Evolutionary conservation across 1,140 invertebrate species (phyloP).

Genomic region (Ylistrum balloti): DNA sequence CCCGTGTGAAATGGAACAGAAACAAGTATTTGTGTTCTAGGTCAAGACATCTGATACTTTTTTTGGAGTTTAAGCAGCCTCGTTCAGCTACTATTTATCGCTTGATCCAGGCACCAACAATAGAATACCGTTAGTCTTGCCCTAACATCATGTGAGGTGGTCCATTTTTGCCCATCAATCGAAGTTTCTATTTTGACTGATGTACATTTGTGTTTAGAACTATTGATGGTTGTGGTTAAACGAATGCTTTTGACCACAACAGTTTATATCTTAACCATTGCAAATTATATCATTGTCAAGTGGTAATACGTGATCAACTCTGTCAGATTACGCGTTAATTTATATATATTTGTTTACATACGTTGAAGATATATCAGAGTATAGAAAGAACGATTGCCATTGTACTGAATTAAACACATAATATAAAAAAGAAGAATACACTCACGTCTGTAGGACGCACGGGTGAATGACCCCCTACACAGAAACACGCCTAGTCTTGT

Average conservation of each 20-base stretch:
- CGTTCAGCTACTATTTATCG: not conserved
- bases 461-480: conserved; percentile 29
- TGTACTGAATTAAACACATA: not conserved
- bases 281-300: no score
- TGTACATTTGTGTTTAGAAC: no score
- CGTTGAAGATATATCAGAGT: no score
- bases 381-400: not conserved
- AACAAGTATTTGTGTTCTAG: not conserved
- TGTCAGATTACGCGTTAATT: no score
- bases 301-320: no score
- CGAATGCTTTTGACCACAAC: no score
- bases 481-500: not conserved
- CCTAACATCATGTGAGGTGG: not conserved
- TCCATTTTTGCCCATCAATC: not conserved
- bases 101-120: not conserved
- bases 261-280: no score
- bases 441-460: not conserved
- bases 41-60: conserved; percentile 6
- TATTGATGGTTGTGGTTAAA: no score
- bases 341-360: no score
- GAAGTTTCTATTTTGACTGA: not conserved
- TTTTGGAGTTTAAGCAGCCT: not conserved
- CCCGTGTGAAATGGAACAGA: conserved; percentile 28
- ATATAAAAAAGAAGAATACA: not conserved
- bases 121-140: not conserved